phyloP scores from a whole-genome alignment of 2,797 vertebrate genomes.

The Otus scops region DNA sequence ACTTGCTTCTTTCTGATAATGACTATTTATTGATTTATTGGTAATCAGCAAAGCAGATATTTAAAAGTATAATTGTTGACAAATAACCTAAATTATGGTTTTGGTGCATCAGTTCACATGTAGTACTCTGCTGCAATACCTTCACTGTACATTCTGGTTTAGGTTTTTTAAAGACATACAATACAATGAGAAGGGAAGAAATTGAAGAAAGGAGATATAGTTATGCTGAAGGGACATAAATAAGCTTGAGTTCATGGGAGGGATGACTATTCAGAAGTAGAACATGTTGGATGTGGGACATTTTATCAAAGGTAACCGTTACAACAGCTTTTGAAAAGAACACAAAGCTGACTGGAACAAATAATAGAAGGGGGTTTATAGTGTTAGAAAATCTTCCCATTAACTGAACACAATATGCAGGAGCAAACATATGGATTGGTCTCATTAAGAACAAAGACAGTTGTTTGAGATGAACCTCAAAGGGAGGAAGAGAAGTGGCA shows the following conservation, averaged over 20 bases:
- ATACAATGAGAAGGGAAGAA: neutral
- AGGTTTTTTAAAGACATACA: neutral
- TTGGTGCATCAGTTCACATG: neutral
- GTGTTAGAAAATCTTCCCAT: slow-evolving; percentile 67
- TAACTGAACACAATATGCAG: slow-evolving; percentile 62
- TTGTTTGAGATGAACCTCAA: slow-evolving; percentile 72
- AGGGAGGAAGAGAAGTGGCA: slow-evolving; percentile 51
- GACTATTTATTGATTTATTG: neutral
- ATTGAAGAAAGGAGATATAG: neutral
- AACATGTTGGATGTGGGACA: neutral
- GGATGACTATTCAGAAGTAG: neutral
- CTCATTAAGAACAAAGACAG: slow-evolving; percentile 67
- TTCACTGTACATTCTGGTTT: neutral
- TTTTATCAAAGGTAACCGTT: slow-evolving; percentile 1
- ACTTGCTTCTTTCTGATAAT: neutral
- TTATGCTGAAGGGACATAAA: neutral
- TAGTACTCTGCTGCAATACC: slow-evolving; percentile 12
- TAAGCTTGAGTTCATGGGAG: neutral
- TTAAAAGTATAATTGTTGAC: slow-evolving; percentile 34
- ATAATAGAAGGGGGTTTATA: neutral
- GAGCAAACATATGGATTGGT: slow-evolving; percentile 62
- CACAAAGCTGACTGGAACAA: slow-evolving; percentile 19
- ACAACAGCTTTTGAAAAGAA: slow-evolving; percentile 34
- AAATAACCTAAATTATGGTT: slow-evolving; percentile 2
- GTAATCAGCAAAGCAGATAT: neutral